Conservation (phyloP, 37 sponge, comb jelly and placozoan species). For the Dysidea cf. avara region DNA sequence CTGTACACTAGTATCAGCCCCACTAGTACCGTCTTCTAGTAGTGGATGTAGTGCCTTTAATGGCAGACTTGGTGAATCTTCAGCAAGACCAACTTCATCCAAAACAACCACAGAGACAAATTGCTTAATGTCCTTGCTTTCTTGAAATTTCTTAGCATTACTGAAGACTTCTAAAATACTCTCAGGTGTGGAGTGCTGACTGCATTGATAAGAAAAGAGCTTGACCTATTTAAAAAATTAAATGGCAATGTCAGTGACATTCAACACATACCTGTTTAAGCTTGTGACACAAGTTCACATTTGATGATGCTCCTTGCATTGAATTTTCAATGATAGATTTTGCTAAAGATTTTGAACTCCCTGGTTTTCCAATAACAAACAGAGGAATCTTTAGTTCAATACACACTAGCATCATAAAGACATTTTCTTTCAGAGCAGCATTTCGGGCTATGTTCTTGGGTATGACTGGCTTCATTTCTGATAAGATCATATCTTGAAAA, state of each 20-base stretch:
- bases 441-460: conserved; percentile 1
- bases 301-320: not conserved
- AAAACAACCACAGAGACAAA: conserved; percentile 79
- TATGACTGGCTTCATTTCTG: no score
- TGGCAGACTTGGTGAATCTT: conserved; percentile 80
- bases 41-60: conserved; percentile 87
- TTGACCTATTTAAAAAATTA: conserved; percentile 32
- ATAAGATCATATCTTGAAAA: no score
- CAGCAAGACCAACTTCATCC: conserved; percentile 89
- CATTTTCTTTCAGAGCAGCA: conserved; percentile 3
- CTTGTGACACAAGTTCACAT: no score
- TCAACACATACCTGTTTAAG: not conserved
- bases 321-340: conserved; percentile 2
- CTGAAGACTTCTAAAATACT: conserved; percentile 70
- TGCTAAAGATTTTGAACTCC: conserved; percentile 6
- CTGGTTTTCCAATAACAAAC: conserved; percentile 1
- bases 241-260: not conserved
- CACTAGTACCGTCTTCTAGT: conserved; percentile 76
- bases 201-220: conserved; percentile 80
- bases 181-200: conserved; percentile 75
- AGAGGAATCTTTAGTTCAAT: not conserved
- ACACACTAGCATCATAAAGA: conserved; percentile 11
- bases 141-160: conserved; percentile 49
- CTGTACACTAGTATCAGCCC: conserved; percentile 26
- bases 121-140: conserved; percentile 7